These are phyloP conservation scores for Verasper variegatus DNA, from an alignment of 2,113 vertebrate genomes.

Conservation along the genomic window DNA sequence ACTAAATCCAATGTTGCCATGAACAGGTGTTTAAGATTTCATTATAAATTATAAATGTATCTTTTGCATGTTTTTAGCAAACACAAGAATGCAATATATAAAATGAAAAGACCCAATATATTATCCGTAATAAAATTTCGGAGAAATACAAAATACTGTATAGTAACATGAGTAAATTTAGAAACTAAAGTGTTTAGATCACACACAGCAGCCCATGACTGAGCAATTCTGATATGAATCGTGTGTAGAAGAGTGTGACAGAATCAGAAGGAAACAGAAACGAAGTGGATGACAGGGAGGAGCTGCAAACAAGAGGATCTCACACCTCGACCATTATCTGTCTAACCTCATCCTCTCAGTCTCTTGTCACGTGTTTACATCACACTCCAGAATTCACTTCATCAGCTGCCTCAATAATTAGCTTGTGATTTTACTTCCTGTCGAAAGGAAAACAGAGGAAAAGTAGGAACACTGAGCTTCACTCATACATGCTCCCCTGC, in stretches of 20 bases:
- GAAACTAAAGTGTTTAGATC: no score
- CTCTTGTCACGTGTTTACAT: constrained; percentile 18
- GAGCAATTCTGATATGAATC: background rate
- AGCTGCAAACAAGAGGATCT: background rate
- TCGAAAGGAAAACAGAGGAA: background rate
- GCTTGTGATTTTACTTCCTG: constrained; percentile 38
- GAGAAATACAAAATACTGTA: no score
- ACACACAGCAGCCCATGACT: background rate
- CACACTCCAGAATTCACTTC: constrained; percentile 9
- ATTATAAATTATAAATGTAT: no score
- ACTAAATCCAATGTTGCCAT: background rate
- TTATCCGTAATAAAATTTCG: no score
- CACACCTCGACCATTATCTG: no score
- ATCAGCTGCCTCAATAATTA: constrained; percentile 31
- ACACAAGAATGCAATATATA: no score
- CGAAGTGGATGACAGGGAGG: background rate
- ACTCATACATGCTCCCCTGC: no score
- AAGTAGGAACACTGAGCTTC: no score
- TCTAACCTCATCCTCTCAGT: constrained; percentile 17
- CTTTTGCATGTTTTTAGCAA: no score
- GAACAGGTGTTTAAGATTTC: background rate
- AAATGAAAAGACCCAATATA: no score
- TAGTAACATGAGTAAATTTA: no score
- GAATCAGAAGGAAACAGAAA: background rate
- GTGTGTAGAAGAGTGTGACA: background rate